Conservation (phyloP, 2,113 vertebrate species). For the Athene noctua region DNA sequence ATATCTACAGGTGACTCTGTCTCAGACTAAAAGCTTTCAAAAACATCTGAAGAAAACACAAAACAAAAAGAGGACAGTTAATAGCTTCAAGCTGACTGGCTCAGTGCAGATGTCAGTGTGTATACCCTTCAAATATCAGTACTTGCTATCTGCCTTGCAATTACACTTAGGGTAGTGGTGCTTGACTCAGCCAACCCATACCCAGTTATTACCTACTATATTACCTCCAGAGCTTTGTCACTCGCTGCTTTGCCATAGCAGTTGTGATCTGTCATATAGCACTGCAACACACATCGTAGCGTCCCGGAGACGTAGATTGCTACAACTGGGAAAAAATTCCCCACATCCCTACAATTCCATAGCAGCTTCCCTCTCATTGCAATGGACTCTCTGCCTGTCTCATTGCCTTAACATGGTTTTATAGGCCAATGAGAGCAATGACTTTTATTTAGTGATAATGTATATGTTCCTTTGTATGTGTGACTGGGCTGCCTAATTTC, state of each 20-base stretch:
- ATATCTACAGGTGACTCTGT: not conserved
- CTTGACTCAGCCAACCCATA: not conserved
- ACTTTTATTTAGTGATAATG: not conserved
- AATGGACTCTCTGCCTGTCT: not conserved
- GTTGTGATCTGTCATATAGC: not conserved
- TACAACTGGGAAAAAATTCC: not conserved
- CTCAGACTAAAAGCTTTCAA: not conserved
- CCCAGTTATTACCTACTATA: not conserved
- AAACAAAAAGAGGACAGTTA: not conserved
- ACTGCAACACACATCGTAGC: not conserved
- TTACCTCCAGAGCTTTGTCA: not conserved
- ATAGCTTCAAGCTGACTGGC: not conserved
- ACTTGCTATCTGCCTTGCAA: not conserved
- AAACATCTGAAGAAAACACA: not conserved
- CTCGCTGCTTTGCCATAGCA: not conserved
- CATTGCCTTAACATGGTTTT: not conserved
- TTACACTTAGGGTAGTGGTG: not conserved
- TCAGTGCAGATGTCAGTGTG: not conserved
- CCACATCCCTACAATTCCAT: not conserved
- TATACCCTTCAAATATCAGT: not conserved
- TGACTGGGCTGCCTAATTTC: not conserved
- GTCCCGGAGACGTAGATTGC: fast-evolving
- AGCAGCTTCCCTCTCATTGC: not conserved
- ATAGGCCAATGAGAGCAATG: not conserved
- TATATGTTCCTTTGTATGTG: not conserved